phyloP scores from a whole-genome alignment of 2,888 invertebrate species.

The Endomychus coccineus region DNA sequence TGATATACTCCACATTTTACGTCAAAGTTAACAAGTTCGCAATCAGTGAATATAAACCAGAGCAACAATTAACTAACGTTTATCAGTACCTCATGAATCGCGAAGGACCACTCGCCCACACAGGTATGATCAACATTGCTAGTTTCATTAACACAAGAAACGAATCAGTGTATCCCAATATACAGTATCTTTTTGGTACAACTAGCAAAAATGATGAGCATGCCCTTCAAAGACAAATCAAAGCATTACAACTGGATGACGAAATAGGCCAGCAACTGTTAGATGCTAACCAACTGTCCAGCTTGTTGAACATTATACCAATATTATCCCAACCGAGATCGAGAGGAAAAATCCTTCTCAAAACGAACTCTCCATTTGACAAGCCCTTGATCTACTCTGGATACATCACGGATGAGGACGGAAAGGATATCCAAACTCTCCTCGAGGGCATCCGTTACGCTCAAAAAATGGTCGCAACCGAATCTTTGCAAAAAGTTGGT shows the following conservation, averaged over 20 bases:
- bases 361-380: conserved; percentile 50
- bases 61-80: conserved; percentile 30
- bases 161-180: conserved; percentile 45
- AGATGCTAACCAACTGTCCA: conserved; percentile 15
- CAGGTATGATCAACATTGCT: conserved; percentile 46
- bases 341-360: conserved; percentile 50
- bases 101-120: conserved; percentile 45
- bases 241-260: conserved; percentile 32
- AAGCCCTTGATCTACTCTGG: conserved; percentile 56
- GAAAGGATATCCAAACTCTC: conserved; percentile 51
- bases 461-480: conserved; percentile 40
- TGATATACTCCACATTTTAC: conserved; percentile 35
- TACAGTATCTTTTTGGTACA: conserved; percentile 38
- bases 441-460: conserved; percentile 46
- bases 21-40: conserved; percentile 18
- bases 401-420: conserved; percentile 53
- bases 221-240: conserved; percentile 16
- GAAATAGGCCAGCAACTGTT: conserved; percentile 17
- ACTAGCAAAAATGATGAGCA: conserved; percentile 32
- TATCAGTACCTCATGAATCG: conserved; percentile 46
- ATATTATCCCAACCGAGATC: conserved; percentile 43
- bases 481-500: conserved; percentile 38
- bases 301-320: conserved; percentile 17
- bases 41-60: conserved; percentile 5
- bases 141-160: conserved; percentile 47